A percentile compares a stretch with the other conserved stretches of the same genome.
phyloP scores from a whole-genome alignment of 2,888 invertebrate species.

The Meteorus cinctellus region DNA sequence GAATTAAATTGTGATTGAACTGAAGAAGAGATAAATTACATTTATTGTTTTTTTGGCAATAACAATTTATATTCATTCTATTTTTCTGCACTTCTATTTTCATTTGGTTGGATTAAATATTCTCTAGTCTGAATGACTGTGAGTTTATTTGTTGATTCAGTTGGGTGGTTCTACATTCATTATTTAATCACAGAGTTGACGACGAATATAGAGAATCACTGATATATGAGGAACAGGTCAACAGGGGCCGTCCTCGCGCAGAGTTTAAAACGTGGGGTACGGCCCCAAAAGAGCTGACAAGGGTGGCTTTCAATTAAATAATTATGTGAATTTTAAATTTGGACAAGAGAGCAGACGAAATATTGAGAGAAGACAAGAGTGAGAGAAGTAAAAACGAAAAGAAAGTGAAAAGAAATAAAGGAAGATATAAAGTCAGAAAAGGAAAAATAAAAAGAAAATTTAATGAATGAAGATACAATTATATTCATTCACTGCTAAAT shows the following conservation, averaged over 20 bases:
- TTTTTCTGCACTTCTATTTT: background rate
- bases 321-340: background rate
- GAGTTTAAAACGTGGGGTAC: slow-evolving; percentile 70
- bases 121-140: slow-evolving; percentile 29
- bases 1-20: too few species aligned
- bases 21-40: too few species aligned
- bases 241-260: slow-evolving; percentile 72
- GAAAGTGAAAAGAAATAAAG: slow-evolving; percentile 64
- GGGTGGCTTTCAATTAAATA: slow-evolving; percentile 39
- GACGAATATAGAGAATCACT: slow-evolving; percentile 13
- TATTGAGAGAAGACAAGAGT: slow-evolving; percentile 19
- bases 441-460: too few species aligned
- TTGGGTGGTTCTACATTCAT: background rate
- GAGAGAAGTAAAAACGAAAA: slow-evolving; percentile 78
- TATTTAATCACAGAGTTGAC: background rate
- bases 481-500: too few species aligned
- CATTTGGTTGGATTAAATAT: background rate
- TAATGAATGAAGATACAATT: too few species aligned
- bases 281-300: slow-evolving; percentile 72
- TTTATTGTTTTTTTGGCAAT: background rate
- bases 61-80: background rate
- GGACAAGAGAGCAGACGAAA: slow-evolving; percentile 1
- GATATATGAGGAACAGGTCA: slow-evolving; percentile 66
- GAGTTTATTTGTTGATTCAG: slow-evolving; percentile 10
- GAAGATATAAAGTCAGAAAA: too few species aligned